Percentiles rank a stretch among this genome's conserved stretches.
Conservation (phyloP, 2,888 invertebrate genomes). For the Philereme vetulata region DNA sequence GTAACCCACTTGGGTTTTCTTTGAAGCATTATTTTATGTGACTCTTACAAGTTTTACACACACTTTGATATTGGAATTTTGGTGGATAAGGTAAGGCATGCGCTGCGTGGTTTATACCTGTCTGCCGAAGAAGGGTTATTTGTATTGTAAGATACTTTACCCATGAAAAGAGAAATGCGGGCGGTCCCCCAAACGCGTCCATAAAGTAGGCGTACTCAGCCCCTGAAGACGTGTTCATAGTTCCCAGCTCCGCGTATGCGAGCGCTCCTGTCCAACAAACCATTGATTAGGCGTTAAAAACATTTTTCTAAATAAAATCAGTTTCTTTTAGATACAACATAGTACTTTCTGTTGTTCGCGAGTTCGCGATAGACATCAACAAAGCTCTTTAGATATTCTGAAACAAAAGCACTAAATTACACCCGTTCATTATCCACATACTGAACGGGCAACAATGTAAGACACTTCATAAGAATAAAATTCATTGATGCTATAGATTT, state of each 20-base stretch:
- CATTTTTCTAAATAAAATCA: constrained; percentile 23
- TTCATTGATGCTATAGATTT: constrained; percentile 39
- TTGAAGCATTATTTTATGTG: background rate
- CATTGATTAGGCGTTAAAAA: constrained; percentile 25
- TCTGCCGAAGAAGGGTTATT: background rate
- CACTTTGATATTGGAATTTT: background rate
- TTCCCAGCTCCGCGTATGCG: constrained; percentile 96
- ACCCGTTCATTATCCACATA: constrained; percentile 21
- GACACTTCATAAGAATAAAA: constrained; percentile 34
- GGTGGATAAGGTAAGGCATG: background rate
- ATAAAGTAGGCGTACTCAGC: constrained; percentile 98
- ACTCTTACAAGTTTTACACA: background rate
- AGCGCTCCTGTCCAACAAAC: constrained; percentile 88
- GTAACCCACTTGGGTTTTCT: constrained; percentile 7
- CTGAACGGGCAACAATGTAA: constrained; percentile 26
- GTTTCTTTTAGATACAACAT: constrained; percentile 27
- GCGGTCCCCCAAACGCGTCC: constrained; percentile 96
- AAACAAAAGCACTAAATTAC: constrained; percentile 32
- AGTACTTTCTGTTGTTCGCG: constrained; percentile 31
- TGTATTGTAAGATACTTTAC: constrained; percentile 65
- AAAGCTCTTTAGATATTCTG: constrained; percentile 31
- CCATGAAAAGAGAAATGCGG: constrained; percentile 97
- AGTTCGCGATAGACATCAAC: constrained; percentile 30
- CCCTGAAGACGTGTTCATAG: constrained; percentile 97
- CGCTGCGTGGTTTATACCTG: background rate